Conservation (phyloP, 2,888 invertebrate species). For the Catocala sponsa region DNA sequence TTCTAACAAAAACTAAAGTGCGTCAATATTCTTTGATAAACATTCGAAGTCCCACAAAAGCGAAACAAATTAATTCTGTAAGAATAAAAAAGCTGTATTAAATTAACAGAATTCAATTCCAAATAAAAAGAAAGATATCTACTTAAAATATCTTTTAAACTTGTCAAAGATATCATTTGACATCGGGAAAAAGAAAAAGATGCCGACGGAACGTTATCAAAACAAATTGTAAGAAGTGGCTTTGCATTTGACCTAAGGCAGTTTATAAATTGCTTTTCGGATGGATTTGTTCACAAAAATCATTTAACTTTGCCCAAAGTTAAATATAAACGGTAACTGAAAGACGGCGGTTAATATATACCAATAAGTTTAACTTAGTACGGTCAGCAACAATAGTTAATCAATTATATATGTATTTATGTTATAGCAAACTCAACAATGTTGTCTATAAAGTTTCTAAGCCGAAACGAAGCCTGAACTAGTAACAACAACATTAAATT, state of each 20-base stretch:
- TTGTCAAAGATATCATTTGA: constrained; percentile 5
- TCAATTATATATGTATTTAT: not conserved
- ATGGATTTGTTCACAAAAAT: constrained; percentile 50
- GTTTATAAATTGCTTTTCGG: constrained; percentile 47
- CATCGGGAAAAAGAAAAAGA: constrained; percentile 1
- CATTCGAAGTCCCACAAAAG: too few relatives aligned
- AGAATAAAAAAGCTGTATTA: too few relatives aligned
- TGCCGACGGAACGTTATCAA: constrained; percentile 27
- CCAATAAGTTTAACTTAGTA: constrained; percentile 20
- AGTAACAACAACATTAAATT: too few relatives aligned
- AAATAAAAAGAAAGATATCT: too few relatives aligned
- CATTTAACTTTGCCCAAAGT: constrained; percentile 43
- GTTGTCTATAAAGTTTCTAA: too few relatives aligned
- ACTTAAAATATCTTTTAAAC: not conserved
- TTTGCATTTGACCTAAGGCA: constrained; percentile 46
- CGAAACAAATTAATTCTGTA: too few relatives aligned
- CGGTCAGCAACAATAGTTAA: constrained; percentile 7
- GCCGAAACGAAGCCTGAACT: too few relatives aligned
- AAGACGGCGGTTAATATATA: constrained; percentile 36
- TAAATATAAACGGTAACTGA: constrained; percentile 37
- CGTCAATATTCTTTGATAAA: too few relatives aligned
- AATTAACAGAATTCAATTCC: too few relatives aligned
- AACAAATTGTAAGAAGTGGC: constrained; percentile 29
- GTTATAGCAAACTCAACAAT: not conserved
- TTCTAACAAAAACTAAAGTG: too few relatives aligned